These are phyloP conservation scores for Centropyge bicolor DNA, from an alignment of 2,797 vertebrate genomes.

Conservation along the genomic window DNA sequence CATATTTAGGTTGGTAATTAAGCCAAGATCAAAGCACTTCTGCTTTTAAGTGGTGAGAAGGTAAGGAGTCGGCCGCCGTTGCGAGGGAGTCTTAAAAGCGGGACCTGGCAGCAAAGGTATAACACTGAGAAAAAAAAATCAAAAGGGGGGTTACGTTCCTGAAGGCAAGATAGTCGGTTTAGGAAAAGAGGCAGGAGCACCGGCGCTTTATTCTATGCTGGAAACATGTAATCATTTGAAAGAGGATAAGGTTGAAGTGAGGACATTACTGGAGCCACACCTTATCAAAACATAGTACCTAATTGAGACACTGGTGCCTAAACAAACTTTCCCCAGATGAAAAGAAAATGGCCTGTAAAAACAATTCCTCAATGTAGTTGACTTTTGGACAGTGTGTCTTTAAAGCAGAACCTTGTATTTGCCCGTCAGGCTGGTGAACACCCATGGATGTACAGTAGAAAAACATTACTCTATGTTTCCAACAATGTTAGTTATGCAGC, in stretches of 20 bases:
- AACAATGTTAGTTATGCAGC: slow-evolving; percentile 43
- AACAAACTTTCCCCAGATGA: slow-evolving; percentile 74
- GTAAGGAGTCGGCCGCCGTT: slow-evolving; percentile 55
- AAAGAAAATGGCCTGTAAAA: slow-evolving; percentile 71
- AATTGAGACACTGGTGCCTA: slow-evolving; percentile 74
- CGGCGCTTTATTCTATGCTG: slow-evolving; percentile 63
- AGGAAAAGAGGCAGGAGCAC: slow-evolving; percentile 52
- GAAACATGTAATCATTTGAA: slow-evolving; percentile 78
- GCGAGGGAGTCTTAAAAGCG: slow-evolving; percentile 55
- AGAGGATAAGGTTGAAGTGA: slow-evolving; percentile 74
- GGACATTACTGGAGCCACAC: slow-evolving; percentile 75
- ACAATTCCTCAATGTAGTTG: slow-evolving; percentile 62
- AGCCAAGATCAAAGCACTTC: slow-evolving; percentile 72
- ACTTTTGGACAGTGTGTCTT: slow-evolving; percentile 67
- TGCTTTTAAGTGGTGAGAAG: slow-evolving; percentile 55
- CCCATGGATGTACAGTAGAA: slow-evolving; percentile 71
- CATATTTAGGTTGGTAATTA: slow-evolving; percentile 80
- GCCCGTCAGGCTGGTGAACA: slow-evolving; percentile 77
- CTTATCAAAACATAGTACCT: slow-evolving; percentile 78
- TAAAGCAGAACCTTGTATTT: slow-evolving; percentile 64
- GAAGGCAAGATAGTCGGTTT: slow-evolving; percentile 59
- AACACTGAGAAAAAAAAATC: slow-evolving; percentile 35
- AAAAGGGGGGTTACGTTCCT: slow-evolving; percentile 50
- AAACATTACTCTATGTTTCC: slow-evolving; percentile 63
- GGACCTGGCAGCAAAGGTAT: slow-evolving; percentile 50